These are phyloP conservation scores for Penaeus indicus DNA, from an alignment of 1,140 invertebrate species.

Conservation along the genomic window DNA sequence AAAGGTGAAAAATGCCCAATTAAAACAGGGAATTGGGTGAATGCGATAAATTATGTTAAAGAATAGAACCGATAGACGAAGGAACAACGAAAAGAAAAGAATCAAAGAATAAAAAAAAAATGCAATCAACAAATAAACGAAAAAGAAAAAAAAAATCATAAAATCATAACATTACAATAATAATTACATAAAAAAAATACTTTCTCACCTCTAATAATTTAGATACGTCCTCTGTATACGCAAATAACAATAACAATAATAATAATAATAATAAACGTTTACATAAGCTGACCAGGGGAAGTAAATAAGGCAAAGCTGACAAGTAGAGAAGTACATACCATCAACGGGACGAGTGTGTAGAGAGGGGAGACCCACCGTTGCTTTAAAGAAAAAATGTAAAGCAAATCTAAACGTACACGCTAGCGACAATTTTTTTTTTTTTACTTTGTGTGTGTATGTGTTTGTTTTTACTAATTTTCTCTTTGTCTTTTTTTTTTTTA, in stretches of 20 bases:
- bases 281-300: background rate
- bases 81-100: too few relatives aligned
- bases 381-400: conserved; percentile 51
- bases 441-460: background rate
- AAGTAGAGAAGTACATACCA: conserved; percentile 37
- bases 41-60: too few relatives aligned
- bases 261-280: too few relatives aligned
- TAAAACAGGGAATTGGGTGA: too few relatives aligned
- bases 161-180: background rate
- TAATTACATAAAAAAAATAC: conserved; percentile 20
- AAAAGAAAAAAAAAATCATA: too few relatives aligned
- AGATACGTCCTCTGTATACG: background rate
- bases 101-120: too few relatives aligned
- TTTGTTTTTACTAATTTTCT: background rate
- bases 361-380: conserved; percentile 43
- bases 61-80: too few relatives aligned
- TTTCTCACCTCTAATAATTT: background rate
- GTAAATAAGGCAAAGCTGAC: background rate
- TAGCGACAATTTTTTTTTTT: background rate
- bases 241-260: too few relatives aligned
- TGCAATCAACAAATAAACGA: too few relatives aligned
- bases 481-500: background rate
- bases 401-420: conserved; percentile 7
- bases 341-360: conserved; percentile 37
- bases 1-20: too few relatives aligned